Evolutionary conservation across 2,888 invertebrate genomes (phyloP).

Genomic region (Epinotia brunnichana): DNA sequence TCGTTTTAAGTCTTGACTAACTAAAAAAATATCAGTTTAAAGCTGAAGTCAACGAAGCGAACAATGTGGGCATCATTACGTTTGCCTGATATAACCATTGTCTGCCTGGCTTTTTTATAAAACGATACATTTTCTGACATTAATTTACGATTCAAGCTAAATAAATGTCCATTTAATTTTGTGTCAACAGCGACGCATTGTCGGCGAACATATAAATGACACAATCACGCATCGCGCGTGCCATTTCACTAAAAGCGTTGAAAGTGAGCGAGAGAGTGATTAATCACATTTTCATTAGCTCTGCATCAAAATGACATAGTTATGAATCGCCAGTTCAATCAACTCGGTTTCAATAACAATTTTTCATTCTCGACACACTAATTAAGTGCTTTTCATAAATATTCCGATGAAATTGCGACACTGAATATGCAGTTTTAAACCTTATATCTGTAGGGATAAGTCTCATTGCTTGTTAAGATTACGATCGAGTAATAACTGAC

Average conservation of each 20-base stretch:
- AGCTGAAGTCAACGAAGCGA: not conserved
- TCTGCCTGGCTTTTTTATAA: not conserved
- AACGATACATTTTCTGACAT: slow-evolving; percentile 5
- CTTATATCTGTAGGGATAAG: slow-evolving; percentile 54
- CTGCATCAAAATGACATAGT: slow-evolving; percentile 81
- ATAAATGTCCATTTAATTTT: slow-evolving; percentile 40
- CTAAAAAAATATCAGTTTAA: not conserved
- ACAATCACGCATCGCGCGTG: slow-evolving; percentile 63
- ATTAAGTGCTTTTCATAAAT: slow-evolving; percentile 83
- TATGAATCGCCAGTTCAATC: slow-evolving; percentile 82
- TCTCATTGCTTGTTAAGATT: slow-evolving; percentile 55
- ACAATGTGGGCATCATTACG: not conserved
- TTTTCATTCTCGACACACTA: slow-evolving; percentile 83
- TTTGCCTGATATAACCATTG: not conserved
- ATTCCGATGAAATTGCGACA: slow-evolving; percentile 58
- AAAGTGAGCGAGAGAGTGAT: slow-evolving; percentile 65
- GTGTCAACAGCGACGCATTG: slow-evolving; percentile 39
- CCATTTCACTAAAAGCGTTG: slow-evolving; percentile 66
- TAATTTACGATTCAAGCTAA: slow-evolving; percentile 34
- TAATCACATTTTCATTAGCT: slow-evolving; percentile 78
- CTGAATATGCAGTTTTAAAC: slow-evolving; percentile 54
- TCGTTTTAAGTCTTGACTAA: not conserved
- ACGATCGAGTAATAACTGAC: slow-evolving; percentile 63
- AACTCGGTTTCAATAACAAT: slow-evolving; percentile 82
- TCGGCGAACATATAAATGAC: slow-evolving; percentile 56